These are phyloP conservation scores for Lipophrys pholis DNA, from an alignment of 2,113 vertebrate species.

Conservation along the genomic window DNA sequence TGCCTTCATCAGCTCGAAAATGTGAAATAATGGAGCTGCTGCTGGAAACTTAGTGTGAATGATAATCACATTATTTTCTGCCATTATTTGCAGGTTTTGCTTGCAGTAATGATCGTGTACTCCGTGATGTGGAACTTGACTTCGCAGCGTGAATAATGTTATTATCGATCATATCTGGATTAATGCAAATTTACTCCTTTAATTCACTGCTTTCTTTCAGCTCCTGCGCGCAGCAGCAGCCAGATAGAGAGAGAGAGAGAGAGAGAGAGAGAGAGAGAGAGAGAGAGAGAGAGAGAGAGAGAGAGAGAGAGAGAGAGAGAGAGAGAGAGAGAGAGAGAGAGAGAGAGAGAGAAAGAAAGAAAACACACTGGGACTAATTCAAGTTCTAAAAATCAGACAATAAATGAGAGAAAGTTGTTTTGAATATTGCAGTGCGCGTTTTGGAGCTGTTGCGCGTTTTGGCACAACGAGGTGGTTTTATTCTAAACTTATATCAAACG, in stretches of 20 bases:
- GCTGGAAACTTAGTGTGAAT: constrained; percentile 16
- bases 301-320: neutral
- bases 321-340: neutral
- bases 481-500: constrained; percentile 1
- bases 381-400: constrained; percentile 27
- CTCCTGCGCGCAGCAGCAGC: constrained; percentile 15
- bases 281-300: neutral
- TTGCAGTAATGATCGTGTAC: constrained; percentile 53
- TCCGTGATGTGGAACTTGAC: constrained; percentile 53
- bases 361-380: neutral
- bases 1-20: constrained; percentile 21
- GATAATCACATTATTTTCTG: constrained; percentile 40
- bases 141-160: constrained; percentile 71
- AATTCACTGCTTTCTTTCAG: constrained; percentile 49
- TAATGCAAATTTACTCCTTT: constrained; percentile 65
- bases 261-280: neutral
- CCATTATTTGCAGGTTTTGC: constrained; percentile 50
- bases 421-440: neutral
- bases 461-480: neutral
- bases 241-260: too few relatives aligned
- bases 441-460: neutral
- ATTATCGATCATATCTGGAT: constrained; percentile 70
- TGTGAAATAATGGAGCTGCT: constrained; percentile 14
- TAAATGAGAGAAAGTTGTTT: neutral
- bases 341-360: neutral